Conservation (phyloP, 1,140 invertebrate genomes). For the Rhopalosiphum maidis region DNA sequence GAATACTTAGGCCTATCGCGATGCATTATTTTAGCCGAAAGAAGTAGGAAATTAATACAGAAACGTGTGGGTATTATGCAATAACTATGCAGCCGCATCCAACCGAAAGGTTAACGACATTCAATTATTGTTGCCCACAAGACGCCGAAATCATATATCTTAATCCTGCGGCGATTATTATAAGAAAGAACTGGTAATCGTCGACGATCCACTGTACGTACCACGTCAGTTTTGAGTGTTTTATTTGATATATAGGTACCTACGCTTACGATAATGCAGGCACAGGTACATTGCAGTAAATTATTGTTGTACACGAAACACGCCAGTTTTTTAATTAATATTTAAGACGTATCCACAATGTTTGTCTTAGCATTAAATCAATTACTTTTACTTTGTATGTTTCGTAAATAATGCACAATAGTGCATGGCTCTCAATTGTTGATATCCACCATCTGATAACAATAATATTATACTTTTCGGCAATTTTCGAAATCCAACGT, state of each 20-base stretch:
- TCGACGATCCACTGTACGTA: not conserved
- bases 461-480: not conserved
- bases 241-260: not conserved
- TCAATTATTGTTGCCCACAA: not conserved
- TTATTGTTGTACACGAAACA: not conserved
- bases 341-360: not conserved
- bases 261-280: too few relatives aligned
- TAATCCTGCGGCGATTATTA: not conserved
- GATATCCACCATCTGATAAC: slow-evolving; percentile 10
- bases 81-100: not conserved
- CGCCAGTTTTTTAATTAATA: not conserved
- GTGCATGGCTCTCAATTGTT: not conserved
- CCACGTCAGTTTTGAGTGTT: not conserved
- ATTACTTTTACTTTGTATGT: slow-evolving; percentile 33
- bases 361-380: not conserved
- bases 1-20: not conserved
- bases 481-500: not conserved
- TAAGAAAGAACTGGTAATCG: slow-evolving; percentile 13
- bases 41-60: slow-evolving; percentile 15
- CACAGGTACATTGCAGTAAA: not conserved
- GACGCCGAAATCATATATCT: slow-evolving; percentile 41
- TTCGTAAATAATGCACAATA: not conserved
- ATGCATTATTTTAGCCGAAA: not conserved
- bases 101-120: slow-evolving; percentile 45
- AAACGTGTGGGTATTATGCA: slow-evolving; percentile 16